Percentiles rank a stretch among this genome's conserved stretches.
phyloP scores from a whole-genome alignment of 1,140 invertebrate genomes.

The Aporrectodea caliginosa region DNA sequence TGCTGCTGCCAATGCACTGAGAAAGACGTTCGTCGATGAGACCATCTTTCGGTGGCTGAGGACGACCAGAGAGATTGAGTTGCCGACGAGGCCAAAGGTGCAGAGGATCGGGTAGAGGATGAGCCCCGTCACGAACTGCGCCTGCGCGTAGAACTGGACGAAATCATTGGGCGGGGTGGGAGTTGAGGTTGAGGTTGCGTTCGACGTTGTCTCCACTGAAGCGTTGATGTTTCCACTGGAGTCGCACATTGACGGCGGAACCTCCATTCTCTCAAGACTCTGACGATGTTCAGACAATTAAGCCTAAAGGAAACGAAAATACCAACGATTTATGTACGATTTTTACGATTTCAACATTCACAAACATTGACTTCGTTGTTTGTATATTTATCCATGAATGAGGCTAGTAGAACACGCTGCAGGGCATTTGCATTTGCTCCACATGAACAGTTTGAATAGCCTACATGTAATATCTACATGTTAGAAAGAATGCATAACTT shows the following conservation, averaged over 20 bases:
- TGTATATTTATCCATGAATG: too few relatives aligned
- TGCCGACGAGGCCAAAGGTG: conserved; percentile 66
- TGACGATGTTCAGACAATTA: background rate
- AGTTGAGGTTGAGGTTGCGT: background rate
- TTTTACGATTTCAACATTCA: background rate
- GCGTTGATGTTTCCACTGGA: too few relatives aligned
- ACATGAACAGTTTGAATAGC: background rate
- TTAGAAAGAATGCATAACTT: background rate
- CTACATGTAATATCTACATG: background rate
- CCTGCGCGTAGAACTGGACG: conserved; percentile 23
- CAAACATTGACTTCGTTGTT: background rate
- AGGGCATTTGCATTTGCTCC: background rate
- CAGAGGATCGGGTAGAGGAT: conserved; percentile 65
- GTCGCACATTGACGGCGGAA: background rate
- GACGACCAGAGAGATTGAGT: conserved; percentile 66
- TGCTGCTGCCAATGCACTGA: conserved; percentile 67
- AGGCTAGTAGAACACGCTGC: background rate
- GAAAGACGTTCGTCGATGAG: conserved; percentile 67
- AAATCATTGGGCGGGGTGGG: background rate
- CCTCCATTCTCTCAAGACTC: background rate
- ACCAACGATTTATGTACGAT: background rate
- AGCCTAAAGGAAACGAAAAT: background rate
- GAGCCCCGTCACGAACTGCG: conserved; percentile 31
- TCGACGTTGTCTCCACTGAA: too few relatives aligned
- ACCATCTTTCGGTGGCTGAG: conserved; percentile 68